Conservation (phyloP, 2,888 invertebrate genomes). For the Clivina fossor region DNA sequence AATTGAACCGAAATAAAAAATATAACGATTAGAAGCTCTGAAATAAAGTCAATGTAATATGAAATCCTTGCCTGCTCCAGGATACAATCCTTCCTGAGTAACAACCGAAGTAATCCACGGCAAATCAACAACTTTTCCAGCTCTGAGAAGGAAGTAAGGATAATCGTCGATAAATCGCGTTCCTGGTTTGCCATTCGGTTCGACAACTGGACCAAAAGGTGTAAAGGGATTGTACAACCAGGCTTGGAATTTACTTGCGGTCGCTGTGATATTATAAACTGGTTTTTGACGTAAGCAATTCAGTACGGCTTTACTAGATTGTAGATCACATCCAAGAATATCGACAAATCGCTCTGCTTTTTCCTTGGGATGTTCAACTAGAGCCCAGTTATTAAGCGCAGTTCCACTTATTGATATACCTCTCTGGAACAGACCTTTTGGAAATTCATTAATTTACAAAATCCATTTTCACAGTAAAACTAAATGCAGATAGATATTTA, state of each 20-base stretch:
- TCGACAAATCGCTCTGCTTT: slow-evolving; percentile 43
- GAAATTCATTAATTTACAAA: not conserved
- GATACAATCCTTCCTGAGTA: slow-evolving; percentile 47
- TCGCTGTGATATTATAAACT: slow-evolving; percentile 39
- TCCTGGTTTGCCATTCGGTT: slow-evolving; percentile 39
- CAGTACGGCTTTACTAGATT: slow-evolving; percentile 40
- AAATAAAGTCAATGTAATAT: too few relatives aligned
- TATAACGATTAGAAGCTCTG: too few relatives aligned
- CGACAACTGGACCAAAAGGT: slow-evolving; percentile 49
- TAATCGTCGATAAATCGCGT: slow-evolving; percentile 45
- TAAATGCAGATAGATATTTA: too few relatives aligned
- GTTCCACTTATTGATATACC: slow-evolving; percentile 47
- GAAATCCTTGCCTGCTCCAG: slow-evolving; percentile 46
- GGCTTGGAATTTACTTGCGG: slow-evolving; percentile 34
- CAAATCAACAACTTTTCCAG: slow-evolving; percentile 44
- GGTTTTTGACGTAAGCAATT: slow-evolving; percentile 45
- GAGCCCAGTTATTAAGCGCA: slow-evolving; percentile 43
- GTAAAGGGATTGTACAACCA: slow-evolving; percentile 41
- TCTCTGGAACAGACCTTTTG: slow-evolving; percentile 45
- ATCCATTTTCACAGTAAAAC: too few relatives aligned
- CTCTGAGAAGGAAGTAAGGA: slow-evolving; percentile 44
- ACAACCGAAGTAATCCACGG: slow-evolving; percentile 49
- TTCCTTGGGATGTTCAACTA: slow-evolving; percentile 40
- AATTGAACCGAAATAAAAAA: too few relatives aligned
- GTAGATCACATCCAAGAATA: slow-evolving; percentile 44